Evolutionary conservation across 2,888 invertebrate genomes (phyloP), one percentile per base, ranked within the genome.

Genomic region (Macropis europaea): DNA sequence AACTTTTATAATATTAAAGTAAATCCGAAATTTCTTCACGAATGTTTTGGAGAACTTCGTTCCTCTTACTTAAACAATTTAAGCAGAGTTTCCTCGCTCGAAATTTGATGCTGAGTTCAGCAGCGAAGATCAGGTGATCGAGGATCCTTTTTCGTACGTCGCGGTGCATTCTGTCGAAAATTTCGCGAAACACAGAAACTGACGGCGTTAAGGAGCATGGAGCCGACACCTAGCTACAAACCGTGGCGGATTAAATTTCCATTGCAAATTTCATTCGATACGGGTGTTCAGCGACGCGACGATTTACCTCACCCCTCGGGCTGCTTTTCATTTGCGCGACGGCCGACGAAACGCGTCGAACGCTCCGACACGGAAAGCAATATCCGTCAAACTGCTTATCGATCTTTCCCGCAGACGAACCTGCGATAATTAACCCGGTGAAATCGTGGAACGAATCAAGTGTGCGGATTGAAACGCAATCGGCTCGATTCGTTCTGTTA

Each of bases 221-320:
- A 60, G 47, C 30, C 48, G 19, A 50, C 45, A 48, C 30, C 42
- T 62, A 57, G 63, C 62, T 47, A 68, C 61, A 69, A 79, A 73
- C 80, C 64, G 63, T 42, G 56, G 53, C 57, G 61, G 70, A 81
- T 81, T 77, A 82, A 81, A 81, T 81, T 74, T 79, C 77, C 82
- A 81, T 81, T 82, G 82, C 73, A 81, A 82, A 81, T 82, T 77
- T 79, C 79, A 74, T 81, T 81, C 76, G 73, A 72, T 72, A 61
- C 54, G 66, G 52, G 30, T 61, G 57, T 61, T 61, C 52, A 5
- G 7, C 53, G 36, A 54, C 73, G 64, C 34, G 73, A 72, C 73
- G 72, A 73, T 73, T 72, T 30, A 36, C 47, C 66, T 38, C 42
- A 50, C 40, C 60, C 54, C 17, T 11, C 34, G 11, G 3, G 40